A percentile compares a stretch with the other conserved stretches of the same genome.
Evolutionary conservation across 2,113 vertebrate genomes (phyloP).

Genomic region (Pseudolaguvia tuberculata): DNA sequence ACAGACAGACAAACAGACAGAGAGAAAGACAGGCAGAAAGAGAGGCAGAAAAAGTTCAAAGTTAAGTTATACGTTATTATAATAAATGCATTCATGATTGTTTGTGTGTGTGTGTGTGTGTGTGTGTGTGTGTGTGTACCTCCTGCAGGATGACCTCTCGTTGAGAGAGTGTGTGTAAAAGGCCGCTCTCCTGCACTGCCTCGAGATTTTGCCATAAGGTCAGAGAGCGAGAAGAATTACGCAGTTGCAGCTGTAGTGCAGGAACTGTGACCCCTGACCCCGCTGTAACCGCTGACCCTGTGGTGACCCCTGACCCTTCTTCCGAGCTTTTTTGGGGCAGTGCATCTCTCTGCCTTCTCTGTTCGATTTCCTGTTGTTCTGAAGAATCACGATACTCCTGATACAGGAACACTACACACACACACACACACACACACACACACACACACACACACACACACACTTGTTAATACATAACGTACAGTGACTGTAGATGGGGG

Average conservation of each 20-base stretch:
- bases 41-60: neutral
- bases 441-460: no score
- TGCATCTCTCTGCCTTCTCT: constrained; percentile 80
- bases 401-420: constrained; percentile 80
- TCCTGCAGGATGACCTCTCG: constrained; percentile 89
- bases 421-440: constrained; percentile 22
- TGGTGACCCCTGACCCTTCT: constrained; percentile 54
- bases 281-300: constrained; percentile 55
- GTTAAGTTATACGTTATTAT: neutral
- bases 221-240: constrained; percentile 62
- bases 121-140: constrained; percentile 60
- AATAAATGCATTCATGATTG: neutral
- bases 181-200: constrained; percentile 77
- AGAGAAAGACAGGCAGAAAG: neutral
- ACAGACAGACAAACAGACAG: no score
- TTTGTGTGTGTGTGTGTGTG: neutral
- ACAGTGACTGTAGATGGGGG: neutral
- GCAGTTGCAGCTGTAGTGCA: constrained; percentile 64
- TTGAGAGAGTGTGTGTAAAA: constrained; percentile 76
- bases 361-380: constrained; percentile 88
- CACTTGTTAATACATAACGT: constrained; percentile 3
- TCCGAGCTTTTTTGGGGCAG: constrained; percentile 57
- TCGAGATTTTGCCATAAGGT: constrained; percentile 94
- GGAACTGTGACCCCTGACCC: constrained; percentile 61
- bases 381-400: constrained; percentile 95